These are phyloP conservation scores for Prolemur simus DNA, from an alignment of 2,113 vertebrate species.

Conservation along the genomic window DNA sequence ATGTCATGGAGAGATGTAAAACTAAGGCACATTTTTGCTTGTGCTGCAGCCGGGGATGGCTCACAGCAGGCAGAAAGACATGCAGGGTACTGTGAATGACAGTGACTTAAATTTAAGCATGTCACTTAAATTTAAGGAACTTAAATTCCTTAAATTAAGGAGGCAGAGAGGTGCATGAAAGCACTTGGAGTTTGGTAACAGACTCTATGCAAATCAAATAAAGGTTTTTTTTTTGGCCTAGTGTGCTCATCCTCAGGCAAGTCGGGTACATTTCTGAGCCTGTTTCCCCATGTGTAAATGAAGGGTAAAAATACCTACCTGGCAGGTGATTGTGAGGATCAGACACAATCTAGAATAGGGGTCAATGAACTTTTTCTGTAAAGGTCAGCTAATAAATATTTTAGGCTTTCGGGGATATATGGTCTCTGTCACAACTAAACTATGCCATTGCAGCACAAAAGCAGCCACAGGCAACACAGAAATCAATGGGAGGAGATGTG, in stretches of 20 bases:
- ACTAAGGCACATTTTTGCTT: not conserved
- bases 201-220: not conserved
- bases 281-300: not conserved
- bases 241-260: not conserved
- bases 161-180: not conserved
- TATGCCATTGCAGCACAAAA: not conserved
- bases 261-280: not conserved
- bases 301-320: not conserved
- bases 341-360: not conserved
- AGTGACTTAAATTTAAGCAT: too few species aligned
- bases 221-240: not conserved
- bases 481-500: not conserved
- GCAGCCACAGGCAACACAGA: not conserved
- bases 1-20: not conserved
- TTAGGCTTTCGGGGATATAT: not conserved
- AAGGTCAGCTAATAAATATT: not conserved
- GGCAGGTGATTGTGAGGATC: not conserved
- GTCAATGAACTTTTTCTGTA: not conserved
- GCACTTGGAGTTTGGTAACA: not conserved
- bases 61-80: not conserved
- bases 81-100: not conserved
- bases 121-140: too few species aligned
- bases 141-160: not conserved
- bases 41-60: accelerated
- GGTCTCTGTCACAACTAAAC: not conserved